Evolutionary conservation across 2,888 invertebrate species (phyloP), one percentile per base, ranked within the genome.

Genomic region (Sympetrum striolatum): DNA sequence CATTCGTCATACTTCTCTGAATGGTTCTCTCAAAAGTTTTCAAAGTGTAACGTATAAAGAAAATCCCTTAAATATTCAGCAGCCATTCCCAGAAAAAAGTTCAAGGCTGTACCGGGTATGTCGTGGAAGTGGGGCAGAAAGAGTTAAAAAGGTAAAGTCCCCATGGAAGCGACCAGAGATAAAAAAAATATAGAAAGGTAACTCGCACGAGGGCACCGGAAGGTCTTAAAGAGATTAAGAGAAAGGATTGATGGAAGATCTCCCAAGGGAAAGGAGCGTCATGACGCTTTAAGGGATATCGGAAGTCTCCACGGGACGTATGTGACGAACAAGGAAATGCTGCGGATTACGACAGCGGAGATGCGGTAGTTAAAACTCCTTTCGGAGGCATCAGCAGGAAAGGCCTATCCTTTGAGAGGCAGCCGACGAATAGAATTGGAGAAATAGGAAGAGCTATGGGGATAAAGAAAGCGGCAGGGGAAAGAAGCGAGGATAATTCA

Each of bases 281-380:
- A 86, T 64, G 86, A 37, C 37, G 58, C 37, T 35, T 53, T 60
- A 37, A n/a, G 86, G 86, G 86, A 35, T 22, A 37, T 60, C 60
- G 58, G 14, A 18, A 53, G 25, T 6, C 86, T 31, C 37, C 37
- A 25, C 15, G 86, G 86, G 86, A 60, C 60, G 86, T 37, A 86
- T 86, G 86, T 86, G 86, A 86, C 86, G 60, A 37, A 86, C 86
- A 86, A 86, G 86, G 60, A 60, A 60, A 86, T 39, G 58, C 60
- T 37, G 58, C 37, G 86, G 86, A 86, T 86, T 86, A 86, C 31
- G 80, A 18, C 35, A 37, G 18, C 31, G 25, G 25, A n/a, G 25
- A 64, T n/a, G 8, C 73, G 31, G 73, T 25, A 73, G 25, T 73
- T 73, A 73, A 73, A 73, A 73, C 73, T 73, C 73, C 73, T 25